Evolutionary conservation across 2,888 invertebrate genomes (phyloP).

Genomic region (Drosophila austrosaltans): DNA sequence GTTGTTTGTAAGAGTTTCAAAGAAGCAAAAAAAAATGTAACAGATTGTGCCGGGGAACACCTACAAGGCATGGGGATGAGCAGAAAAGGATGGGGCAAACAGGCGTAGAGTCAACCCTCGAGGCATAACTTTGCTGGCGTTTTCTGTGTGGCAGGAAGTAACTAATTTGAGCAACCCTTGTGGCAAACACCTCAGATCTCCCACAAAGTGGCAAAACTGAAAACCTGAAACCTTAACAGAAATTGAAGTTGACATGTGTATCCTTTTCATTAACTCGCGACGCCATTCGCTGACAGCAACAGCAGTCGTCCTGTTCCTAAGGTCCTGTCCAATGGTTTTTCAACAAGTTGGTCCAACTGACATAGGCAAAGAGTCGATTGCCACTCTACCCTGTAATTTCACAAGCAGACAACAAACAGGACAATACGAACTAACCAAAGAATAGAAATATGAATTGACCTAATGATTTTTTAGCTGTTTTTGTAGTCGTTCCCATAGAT

Average conservation of each 20-base stretch:
- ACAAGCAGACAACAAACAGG: background rate
- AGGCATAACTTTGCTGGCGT: conserved; percentile 28
- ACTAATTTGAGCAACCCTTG: conserved; percentile 77
- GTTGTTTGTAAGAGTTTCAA: conserved; percentile 13
- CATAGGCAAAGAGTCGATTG: background rate
- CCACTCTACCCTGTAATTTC: conserved; percentile 24
- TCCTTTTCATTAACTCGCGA: conserved; percentile 83
- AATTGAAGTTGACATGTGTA: conserved; percentile 83
- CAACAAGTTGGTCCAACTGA: conserved; percentile 27
- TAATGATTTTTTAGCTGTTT: no score
- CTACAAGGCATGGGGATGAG: conserved; percentile 45
- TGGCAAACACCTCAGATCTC: conserved; percentile 58
- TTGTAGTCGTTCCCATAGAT: no score
- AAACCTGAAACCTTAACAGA: conserved; percentile 53
- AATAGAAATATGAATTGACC: no score
- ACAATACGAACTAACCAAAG: background rate
- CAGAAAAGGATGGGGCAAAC: conserved; percentile 6
- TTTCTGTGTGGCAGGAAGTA: conserved; percentile 61
- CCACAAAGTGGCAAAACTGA: conserved; percentile 28
- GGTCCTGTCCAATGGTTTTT: conserved; percentile 50
- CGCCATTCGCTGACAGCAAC: conserved; percentile 41
- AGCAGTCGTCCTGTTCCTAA: conserved; percentile 35
- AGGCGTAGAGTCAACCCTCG: conserved; percentile 58
- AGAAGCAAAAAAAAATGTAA: conserved; percentile 64
- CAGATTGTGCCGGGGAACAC: conserved; percentile 79